Conservation (phyloP, 2,797 vertebrate genomes). For the Labeo calbasu region DNA sequence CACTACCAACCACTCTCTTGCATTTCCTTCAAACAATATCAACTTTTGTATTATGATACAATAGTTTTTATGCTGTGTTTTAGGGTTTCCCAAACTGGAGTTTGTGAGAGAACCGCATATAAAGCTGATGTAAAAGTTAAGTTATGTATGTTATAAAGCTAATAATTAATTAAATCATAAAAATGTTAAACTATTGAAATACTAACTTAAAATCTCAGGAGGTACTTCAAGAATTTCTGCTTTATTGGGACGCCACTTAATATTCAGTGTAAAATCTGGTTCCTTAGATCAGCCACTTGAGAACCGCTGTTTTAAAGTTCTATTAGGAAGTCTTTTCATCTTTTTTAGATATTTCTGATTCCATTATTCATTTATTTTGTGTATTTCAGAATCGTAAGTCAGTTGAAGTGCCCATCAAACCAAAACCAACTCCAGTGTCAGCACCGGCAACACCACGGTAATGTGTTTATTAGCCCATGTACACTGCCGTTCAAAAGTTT, state of each 20-base stretch:
- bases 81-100: neutral
- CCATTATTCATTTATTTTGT: neutral
- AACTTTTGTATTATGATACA: neutral
- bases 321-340: neutral
- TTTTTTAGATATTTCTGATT: neutral
- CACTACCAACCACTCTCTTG: too few species aligned
- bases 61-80: neutral
- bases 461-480: neutral
- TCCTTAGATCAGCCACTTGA: neutral
- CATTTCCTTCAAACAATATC: too few species aligned
- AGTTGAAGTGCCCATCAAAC: conserved; percentile 21
- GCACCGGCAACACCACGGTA: neutral
- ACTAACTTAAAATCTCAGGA: neutral
- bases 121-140: too few species aligned
- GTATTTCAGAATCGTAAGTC: conserved; percentile 34
- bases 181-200: neutral
- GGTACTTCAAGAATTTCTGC: too few species aligned
- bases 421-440: conserved; percentile 13
- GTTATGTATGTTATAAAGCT: neutral
- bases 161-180: neutral
- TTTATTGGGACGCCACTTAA: too few species aligned
- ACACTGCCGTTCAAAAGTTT: too few species aligned
- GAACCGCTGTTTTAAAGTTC: neutral
- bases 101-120: neutral
- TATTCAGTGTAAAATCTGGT: neutral